Evolutionary conservation across 2,888 invertebrate species (phyloP).

Genomic region (Acanthosepion esculentum): DNA sequence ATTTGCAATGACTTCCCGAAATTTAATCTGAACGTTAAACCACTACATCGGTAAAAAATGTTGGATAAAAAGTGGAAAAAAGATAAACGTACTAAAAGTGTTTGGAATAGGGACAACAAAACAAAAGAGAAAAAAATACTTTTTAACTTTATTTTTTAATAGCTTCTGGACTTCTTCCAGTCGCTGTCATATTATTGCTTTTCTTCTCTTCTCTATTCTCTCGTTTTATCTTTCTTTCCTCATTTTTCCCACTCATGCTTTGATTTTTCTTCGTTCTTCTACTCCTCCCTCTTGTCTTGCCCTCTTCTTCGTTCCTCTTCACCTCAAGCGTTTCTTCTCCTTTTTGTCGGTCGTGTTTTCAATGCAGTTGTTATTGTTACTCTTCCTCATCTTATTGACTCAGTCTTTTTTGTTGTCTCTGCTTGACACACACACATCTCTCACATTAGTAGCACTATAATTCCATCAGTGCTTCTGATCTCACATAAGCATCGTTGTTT

Average conservation of each 20-base stretch:
- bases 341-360: neutral
- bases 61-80: too few relatives aligned
- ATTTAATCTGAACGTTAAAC: too few relatives aligned
- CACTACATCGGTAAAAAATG: too few relatives aligned
- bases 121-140: too few relatives aligned
- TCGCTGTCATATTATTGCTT: neutral
- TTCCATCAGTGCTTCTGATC: neutral
- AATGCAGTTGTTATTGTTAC: neutral
- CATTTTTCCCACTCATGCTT: neutral
- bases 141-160: slow-evolving; percentile 37
- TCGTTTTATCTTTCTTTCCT: slow-evolving; percentile 44
- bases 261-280: neutral
- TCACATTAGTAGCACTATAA: neutral
- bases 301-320: neutral
- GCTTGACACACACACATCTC: neutral
- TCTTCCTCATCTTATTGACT: neutral
- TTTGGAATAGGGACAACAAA: too few relatives aligned
- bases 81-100: too few relatives aligned
- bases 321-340: neutral
- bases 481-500: neutral
- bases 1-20: too few relatives aligned
- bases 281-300: neutral
- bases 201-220: slow-evolving; percentile 44
- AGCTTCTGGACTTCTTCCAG: neutral
- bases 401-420: too few relatives aligned